Percentiles rank a stretch among this genome's conserved stretches.
phyloP scores from a whole-genome alignment of 2,113 vertebrate genomes.

The Propithecus coquereli region DNA sequence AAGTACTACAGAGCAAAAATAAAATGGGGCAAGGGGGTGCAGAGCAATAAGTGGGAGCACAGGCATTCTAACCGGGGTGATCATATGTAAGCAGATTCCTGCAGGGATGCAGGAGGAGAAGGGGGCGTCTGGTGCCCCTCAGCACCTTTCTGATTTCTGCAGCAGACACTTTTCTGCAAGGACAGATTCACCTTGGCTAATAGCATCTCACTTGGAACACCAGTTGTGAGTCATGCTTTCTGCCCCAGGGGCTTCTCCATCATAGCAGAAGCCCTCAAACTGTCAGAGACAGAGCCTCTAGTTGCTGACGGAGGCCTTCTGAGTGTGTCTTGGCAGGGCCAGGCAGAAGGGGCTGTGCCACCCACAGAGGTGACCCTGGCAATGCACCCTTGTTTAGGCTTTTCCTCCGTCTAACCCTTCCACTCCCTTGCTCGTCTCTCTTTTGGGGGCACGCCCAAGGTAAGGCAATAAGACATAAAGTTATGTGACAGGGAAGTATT shows the following conservation, averaged over 20 bases:
- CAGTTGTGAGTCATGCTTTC: background rate
- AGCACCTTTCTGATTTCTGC: background rate
- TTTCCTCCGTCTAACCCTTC: background rate
- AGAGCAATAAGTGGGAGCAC: rapidly evolving
- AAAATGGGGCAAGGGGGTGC: background rate
- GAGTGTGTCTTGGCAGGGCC: rapidly evolving
- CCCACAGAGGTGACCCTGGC: rapidly evolving
- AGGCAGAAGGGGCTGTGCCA: background rate
- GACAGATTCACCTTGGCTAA: background rate
- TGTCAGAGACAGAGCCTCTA: rapidly evolving
- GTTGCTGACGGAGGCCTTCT: no score
- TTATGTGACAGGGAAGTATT: background rate
- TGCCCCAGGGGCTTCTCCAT: rapidly evolving
- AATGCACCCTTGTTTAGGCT: background rate
- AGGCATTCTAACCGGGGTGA: rapidly evolving
- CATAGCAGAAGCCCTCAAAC: background rate
- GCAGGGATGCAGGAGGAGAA: background rate
- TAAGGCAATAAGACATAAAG: background rate
- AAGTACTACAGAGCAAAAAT: no score
- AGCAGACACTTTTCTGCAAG: background rate
- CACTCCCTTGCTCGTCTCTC: rapidly evolving
- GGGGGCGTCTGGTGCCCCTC: rapidly evolving
- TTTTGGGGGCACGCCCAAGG: no score
- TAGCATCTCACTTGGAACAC: background rate
- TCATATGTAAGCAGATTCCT: background rate